Evolutionary conservation across 2,888 invertebrate genomes (phyloP).

Genomic region (Charanyca ferruginea): DNA sequence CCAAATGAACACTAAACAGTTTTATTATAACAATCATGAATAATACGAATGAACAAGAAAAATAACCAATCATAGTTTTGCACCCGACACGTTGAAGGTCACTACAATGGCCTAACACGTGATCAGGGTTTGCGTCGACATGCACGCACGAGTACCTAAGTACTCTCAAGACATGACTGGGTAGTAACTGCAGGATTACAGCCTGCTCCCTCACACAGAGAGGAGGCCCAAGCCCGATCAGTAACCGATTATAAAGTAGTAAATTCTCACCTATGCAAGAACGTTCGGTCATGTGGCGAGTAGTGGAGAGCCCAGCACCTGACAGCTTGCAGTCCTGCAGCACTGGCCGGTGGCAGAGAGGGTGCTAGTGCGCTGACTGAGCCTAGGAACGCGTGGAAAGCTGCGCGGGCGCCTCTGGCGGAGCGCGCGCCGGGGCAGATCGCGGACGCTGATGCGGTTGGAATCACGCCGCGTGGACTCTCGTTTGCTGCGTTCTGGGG

Average conservation of each 20-base stretch:
- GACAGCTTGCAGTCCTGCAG: conserved; percentile 97
- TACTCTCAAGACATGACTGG: too few species aligned
- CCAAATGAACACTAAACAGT: background rate
- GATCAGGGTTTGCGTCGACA: too few species aligned
- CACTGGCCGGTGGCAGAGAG: conserved; percentile 96
- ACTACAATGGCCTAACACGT: too few species aligned
- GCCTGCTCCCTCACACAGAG: too few species aligned
- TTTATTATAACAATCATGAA: background rate
- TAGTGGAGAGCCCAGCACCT: conserved; percentile 98
- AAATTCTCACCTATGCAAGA: conserved; percentile 93
- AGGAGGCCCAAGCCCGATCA: background rate
- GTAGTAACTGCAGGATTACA: too few species aligned
- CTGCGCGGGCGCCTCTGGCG: conserved; percentile 89
- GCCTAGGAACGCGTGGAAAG: conserved; percentile 96
- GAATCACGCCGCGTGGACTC: conserved; percentile 62
- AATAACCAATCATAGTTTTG: background rate
- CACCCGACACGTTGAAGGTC: too few species aligned
- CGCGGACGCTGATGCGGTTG: conserved; percentile 79
- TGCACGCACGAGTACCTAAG: too few species aligned
- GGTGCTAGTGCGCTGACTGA: conserved; percentile 98
- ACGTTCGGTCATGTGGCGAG: conserved; percentile 96
- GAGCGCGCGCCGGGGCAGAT: conserved; percentile 85
- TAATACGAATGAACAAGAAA: background rate
- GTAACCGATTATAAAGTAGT: background rate
- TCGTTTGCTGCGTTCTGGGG: conserved; percentile 71